Conservation (phyloP, 37 sponge, comb jelly and placozoan species). For the Haliclona indistincta region DNA sequence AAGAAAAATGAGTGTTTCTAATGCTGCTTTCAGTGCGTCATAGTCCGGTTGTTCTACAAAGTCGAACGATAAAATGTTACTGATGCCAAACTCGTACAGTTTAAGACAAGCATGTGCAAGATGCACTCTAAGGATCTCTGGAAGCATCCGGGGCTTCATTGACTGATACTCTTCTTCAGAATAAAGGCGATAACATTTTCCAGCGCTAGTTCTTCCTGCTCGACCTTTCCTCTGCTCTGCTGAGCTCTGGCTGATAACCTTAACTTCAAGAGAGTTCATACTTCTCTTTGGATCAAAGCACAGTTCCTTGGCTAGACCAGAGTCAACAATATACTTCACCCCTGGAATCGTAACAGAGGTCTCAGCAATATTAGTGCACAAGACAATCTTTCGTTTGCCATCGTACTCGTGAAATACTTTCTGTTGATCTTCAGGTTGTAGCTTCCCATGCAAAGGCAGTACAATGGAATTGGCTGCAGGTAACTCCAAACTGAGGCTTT, state of each 20-base stretch:
- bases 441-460: slow-evolving; percentile 77
- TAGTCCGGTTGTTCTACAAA: slow-evolving; percentile 72
- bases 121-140: slow-evolving; percentile 74
- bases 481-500: not conserved
- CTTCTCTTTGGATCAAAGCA: slow-evolving; percentile 67
- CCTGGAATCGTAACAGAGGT: slow-evolving; percentile 90
- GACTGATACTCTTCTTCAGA: slow-evolving; percentile 26
- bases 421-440: slow-evolving; percentile 82
- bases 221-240: slow-evolving; percentile 85
- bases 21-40: slow-evolving; percentile 44
- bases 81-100: slow-evolving; percentile 69
- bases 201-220: slow-evolving; percentile 73
- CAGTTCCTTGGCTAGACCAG: slow-evolving; percentile 76
- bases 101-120: slow-evolving; percentile 60
- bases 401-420: slow-evolving; percentile 52
- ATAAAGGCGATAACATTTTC: slow-evolving; percentile 81
- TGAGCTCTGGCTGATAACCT: slow-evolving; percentile 64
- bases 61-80: slow-evolving; percentile 56
- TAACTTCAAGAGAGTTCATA: slow-evolving; percentile 66
- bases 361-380: slow-evolving; percentile 91
- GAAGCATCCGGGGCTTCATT: slow-evolving; percentile 46
- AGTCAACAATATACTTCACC: slow-evolving; percentile 78
- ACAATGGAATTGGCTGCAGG: slow-evolving; percentile 21
- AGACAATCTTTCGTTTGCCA: slow-evolving; percentile 59
- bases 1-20: slow-evolving; percentile 64